Evolutionary conservation across 2,888 invertebrate genomes (phyloP).

Genomic region (Synergus umbraculus): DNA sequence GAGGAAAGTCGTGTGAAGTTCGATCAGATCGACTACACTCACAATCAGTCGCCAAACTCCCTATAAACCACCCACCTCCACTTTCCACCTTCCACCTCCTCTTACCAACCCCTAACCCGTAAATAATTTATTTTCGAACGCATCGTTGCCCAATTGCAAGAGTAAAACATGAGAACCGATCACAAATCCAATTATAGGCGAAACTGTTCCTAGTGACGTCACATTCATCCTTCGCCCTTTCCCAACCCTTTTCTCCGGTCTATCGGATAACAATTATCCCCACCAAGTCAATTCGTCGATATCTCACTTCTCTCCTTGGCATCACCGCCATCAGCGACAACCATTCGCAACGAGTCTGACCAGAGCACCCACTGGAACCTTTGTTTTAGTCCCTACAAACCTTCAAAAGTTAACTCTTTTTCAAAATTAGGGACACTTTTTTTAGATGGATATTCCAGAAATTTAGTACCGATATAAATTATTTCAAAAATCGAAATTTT

Average conservation of each 20-base stretch:
- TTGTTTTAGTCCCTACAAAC: background rate
- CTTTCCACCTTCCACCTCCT: background rate
- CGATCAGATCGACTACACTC: slow-evolving; percentile 29
- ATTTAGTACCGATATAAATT: too few relatives aligned
- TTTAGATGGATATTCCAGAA: too few relatives aligned
- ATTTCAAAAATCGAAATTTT: too few relatives aligned
- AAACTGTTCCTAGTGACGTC: slow-evolving; percentile 66
- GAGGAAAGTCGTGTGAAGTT: slow-evolving; percentile 34
- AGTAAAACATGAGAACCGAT: slow-evolving; percentile 52
- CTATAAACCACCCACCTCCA: background rate
- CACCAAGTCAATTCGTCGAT: slow-evolving; percentile 57
- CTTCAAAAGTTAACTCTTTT: too few relatives aligned
- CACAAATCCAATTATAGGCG: slow-evolving; percentile 67
- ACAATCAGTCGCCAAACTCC: slow-evolving; percentile 16
- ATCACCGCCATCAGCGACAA: slow-evolving; percentile 44
- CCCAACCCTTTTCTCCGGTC: slow-evolving; percentile 60
- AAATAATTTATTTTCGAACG: slow-evolving; percentile 59
- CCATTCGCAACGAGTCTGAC: slow-evolving; percentile 42
- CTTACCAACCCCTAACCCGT: slow-evolving; percentile 34
- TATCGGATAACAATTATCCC: slow-evolving; percentile 66
- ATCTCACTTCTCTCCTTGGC: slow-evolving; percentile 55
- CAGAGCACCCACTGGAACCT: slow-evolving; percentile 8
- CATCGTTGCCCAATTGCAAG: slow-evolving; percentile 37
- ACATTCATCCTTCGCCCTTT: slow-evolving; percentile 62
- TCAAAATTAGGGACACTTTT: too few relatives aligned